Conservation (phyloP, 2,797 vertebrate species). For the Sciaenops ocellatus region DNA sequence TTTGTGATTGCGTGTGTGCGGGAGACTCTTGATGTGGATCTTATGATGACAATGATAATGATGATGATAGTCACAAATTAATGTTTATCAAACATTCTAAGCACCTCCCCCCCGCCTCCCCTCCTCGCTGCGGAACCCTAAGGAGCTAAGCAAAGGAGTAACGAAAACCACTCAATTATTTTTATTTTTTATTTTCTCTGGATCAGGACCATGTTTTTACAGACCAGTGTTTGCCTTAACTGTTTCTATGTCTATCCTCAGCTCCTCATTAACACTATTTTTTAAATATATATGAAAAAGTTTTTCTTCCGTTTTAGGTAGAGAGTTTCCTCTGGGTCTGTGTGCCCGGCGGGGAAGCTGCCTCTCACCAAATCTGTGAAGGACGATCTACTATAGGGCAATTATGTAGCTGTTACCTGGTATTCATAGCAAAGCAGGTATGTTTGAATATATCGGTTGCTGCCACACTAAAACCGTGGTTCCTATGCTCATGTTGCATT, state of each 20-base stretch:
- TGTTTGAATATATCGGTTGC: slow-evolving; percentile 77
- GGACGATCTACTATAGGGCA: slow-evolving; percentile 85
- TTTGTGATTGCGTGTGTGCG: slow-evolving; percentile 47
- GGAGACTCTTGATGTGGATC: slow-evolving; percentile 69
- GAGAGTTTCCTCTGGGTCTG: slow-evolving; percentile 60
- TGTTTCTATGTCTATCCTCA: slow-evolving; percentile 80
- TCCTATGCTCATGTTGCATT: slow-evolving; percentile 78
- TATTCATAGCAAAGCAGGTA: slow-evolving; percentile 83
- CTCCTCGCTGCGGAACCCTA: slow-evolving; percentile 69
- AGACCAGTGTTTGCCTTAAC: slow-evolving; percentile 88
- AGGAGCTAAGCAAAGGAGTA: slow-evolving; percentile 80
- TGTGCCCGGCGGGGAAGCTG: slow-evolving; percentile 44
- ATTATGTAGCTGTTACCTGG: slow-evolving; percentile 87
- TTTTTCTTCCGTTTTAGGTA: slow-evolving; percentile 77
- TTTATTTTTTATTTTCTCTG: slow-evolving; percentile 67
- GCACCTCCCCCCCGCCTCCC: slow-evolving; percentile 77
- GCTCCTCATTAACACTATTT: slow-evolving; percentile 80
- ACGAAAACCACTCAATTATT: slow-evolving; percentile 84
- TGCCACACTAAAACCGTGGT: slow-evolving; percentile 76
- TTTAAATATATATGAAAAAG: slow-evolving; percentile 63
- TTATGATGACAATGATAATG: slow-evolving; percentile 71
- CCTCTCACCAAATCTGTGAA: slow-evolving; percentile 87
- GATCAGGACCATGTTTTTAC: slow-evolving; percentile 82
- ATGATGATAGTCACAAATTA: slow-evolving; percentile 81
- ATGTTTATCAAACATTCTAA: slow-evolving; percentile 83